phyloP scores from a whole-genome alignment of 2,888 invertebrate species.

The Ichneumoninae sp. region DNA sequence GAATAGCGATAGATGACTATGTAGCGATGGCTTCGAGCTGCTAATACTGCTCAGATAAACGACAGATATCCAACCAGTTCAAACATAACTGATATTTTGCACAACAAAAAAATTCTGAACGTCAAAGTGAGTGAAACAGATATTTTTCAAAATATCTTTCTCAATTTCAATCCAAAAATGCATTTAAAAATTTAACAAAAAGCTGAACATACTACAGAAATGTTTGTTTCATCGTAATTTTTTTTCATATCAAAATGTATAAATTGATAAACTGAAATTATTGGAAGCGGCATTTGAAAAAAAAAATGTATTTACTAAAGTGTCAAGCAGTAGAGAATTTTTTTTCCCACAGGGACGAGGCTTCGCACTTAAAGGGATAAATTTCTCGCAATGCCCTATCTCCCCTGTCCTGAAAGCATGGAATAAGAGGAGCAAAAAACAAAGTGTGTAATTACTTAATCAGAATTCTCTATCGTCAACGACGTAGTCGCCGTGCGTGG shows the following conservation, averaged over 20 bases:
- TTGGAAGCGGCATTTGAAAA: not conserved
- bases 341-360: constrained; percentile 3
- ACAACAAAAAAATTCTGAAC: not conserved
- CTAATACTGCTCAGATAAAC: constrained; percentile 45
- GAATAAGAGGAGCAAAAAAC: not conserved
- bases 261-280: not conserved
- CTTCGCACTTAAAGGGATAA: not conserved
- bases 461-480: constrained; percentile 28
- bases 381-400: constrained; percentile 16
- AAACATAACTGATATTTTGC: not conserved
- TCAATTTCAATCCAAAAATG: not conserved
- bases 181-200: not conserved
- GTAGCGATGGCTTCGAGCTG: constrained; percentile 68
- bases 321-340: not conserved
- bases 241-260: not conserved
- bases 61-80: not conserved
- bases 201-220: too few species aligned
- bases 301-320: not conserved
- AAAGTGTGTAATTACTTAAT: constrained; percentile 27
- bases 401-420: constrained; percentile 8
- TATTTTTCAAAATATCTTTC: not conserved
- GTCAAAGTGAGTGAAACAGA: not conserved
- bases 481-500: constrained; percentile 2
- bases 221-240: not conserved
- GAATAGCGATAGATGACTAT: constrained; percentile 78